Evolutionary conservation across 1,140 invertebrate species (phyloP), one percentile per base, ranked within the genome.

Genomic region (Pachypsylla venusta): DNA sequence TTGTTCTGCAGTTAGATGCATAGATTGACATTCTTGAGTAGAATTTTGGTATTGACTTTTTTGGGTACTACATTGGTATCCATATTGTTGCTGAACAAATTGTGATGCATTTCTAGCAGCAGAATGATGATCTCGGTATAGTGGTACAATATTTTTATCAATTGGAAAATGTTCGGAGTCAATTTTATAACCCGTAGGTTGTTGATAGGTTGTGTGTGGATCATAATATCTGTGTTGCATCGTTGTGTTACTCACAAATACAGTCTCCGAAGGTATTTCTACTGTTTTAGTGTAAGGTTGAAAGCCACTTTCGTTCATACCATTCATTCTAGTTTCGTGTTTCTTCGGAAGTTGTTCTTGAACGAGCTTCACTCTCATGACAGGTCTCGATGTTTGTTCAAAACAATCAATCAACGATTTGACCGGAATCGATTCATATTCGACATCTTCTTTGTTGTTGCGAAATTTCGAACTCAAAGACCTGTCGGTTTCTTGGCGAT

Each of bases 361-460:
- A 19, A 77, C 71, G 64, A 78, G 76, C 63, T 79, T 79, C 53
- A 76, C 77, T 30, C 75, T 74, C 64, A 81, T 70, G 2, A 73
- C 61, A 1, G 79, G 78, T 67, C 77, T 69, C 10, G 74, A 73
- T 0, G 73, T 77, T 65, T 81, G 75, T 63, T 81, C 79, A 62
- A 83, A 84, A 57, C 75, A 78, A 56, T 76, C 72, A 53, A 84
- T 83, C 16, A 84, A 62, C 22, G 77, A 76, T 63, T 77, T 81
- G 0, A 84, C 80, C 5, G 81, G 81, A 2, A 81, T 67, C 57
- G 77, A 76, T 5, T 75, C 74, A 61, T 81, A 80, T 12, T 75
- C 72, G 42, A 68, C 70, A 12, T 73, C 66, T 59, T 53, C 0
- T 35, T 10, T 1, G 25, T 60, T 59, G 42, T 13, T 48, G 1